Conservation (phyloP, 2,888 invertebrate genomes). For the Punctoribates punctum region DNA sequence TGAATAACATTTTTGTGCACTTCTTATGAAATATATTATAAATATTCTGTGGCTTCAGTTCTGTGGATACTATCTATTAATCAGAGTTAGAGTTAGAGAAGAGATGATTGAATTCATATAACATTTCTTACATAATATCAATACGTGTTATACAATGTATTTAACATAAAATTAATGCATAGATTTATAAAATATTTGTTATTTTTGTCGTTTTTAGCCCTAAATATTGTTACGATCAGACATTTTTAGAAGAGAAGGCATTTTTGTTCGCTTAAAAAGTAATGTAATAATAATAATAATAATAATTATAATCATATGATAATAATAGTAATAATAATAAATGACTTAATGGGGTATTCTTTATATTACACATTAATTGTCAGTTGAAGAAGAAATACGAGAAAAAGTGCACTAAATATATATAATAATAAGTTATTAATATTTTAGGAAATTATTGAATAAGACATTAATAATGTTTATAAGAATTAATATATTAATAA, state of each 20-base stretch:
- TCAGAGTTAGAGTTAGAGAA: not conserved
- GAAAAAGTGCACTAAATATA: conserved; percentile 17
- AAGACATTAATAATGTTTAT: conserved; percentile 15
- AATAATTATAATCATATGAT: conserved; percentile 25
- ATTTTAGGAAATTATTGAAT: not conserved
- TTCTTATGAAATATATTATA: not conserved
- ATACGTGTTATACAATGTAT: not conserved
- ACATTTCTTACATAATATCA: conserved; percentile 14
- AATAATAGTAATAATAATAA: conserved; percentile 18
- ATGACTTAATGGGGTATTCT: conserved; percentile 29
- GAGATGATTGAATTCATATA: not conserved
- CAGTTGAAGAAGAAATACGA: conserved; percentile 5
- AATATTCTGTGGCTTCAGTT: not conserved
- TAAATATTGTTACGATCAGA: conserved; percentile 4
- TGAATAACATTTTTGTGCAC: not conserved
- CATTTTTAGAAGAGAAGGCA: conserved; percentile 19
- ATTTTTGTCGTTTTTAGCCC: not conserved
- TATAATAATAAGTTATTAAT: not conserved
- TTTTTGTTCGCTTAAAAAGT: conserved; percentile 33
- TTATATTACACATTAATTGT: conserved; percentile 26
- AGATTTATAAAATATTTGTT: conserved; percentile 8
- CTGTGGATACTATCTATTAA: not conserved
- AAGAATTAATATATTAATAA: not conserved
- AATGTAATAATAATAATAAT: conserved; percentile 29
- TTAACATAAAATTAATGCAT: conserved; percentile 19